These are phyloP conservation scores for Poeciliopsis infans DNA, from an alignment of 2,797 vertebrate genomes.

Conservation along the genomic window DNA sequence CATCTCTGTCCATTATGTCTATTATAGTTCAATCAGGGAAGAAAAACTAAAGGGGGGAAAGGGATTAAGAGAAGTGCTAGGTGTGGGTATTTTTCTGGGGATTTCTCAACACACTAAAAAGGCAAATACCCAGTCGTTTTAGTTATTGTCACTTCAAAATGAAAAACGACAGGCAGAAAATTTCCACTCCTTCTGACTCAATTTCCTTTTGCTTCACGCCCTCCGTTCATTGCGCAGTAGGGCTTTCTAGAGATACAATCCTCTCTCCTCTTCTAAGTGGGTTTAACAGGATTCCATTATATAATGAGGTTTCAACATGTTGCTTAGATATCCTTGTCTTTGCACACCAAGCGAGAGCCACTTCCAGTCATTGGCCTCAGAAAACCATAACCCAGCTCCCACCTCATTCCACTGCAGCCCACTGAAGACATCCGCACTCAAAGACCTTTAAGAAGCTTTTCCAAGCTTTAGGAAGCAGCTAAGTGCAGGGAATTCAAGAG, in stretches of 20 bases:
- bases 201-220: constrained; percentile 42
- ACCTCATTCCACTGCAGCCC: constrained; percentile 62
- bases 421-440: constrained; percentile 54
- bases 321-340: constrained; percentile 49
- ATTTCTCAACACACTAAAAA: constrained; percentile 28
- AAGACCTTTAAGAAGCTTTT: constrained; percentile 42
- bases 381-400: constrained; percentile 56
- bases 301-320: constrained; percentile 55
- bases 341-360: constrained; percentile 51
- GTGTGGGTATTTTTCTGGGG: constrained; percentile 25
- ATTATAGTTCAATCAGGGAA: constrained; percentile 34
- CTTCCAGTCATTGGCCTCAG: constrained; percentile 50
- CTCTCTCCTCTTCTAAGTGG: constrained; percentile 48
- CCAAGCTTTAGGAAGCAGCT: constrained; percentile 16
- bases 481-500: constrained; percentile 27
- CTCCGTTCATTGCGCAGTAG: constrained; percentile 13
- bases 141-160: constrained; percentile 59
- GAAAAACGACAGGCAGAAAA: constrained; percentile 45
- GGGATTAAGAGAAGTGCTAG: constrained; percentile 5
- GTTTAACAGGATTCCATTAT: constrained; percentile 53
- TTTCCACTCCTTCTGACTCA: constrained; percentile 34
- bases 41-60: not conserved
- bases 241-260: constrained; percentile 60
- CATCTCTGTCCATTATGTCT: constrained; percentile 18
- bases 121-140: constrained; percentile 29